These are phyloP conservation scores for Drosophila albomicans DNA, from an alignment of 1,140 invertebrate species.

Conservation along the genomic window DNA sequence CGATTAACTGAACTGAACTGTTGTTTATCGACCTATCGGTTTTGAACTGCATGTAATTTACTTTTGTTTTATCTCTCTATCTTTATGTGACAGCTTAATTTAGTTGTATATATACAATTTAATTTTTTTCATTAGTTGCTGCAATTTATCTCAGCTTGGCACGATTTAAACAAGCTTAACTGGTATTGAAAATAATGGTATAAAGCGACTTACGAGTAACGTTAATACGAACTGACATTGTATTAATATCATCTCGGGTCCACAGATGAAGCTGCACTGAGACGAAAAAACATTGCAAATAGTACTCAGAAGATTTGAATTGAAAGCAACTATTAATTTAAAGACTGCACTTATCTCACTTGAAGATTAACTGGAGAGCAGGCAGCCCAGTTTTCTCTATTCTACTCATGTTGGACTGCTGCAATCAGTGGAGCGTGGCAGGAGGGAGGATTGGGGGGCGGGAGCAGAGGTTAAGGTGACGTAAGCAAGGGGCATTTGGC, in stretches of 20 bases:
- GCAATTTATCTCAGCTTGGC: background rate
- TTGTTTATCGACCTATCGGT: background rate
- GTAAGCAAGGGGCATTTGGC: conserved; percentile 28
- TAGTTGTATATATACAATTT: too few relatives aligned
- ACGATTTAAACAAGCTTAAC: background rate
- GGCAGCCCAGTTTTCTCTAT: background rate
- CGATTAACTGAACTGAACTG: background rate
- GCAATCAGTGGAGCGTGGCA: background rate
- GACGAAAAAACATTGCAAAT: background rate
- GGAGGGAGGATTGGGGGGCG: background rate
- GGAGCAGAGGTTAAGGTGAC: conserved; percentile 14
- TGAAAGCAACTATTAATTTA: conserved; percentile 3
- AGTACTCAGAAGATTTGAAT: background rate
- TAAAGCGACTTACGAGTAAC: conserved; percentile 13
- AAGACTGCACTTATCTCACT: conserved; percentile 25
- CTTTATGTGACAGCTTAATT: too few relatives aligned
- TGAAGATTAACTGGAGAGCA: conserved; percentile 10
- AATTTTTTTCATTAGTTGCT: background rate
- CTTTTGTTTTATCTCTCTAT: too few relatives aligned
- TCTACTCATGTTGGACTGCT: background rate
- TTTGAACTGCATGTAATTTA: background rate
- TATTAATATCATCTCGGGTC: conserved; percentile 26
- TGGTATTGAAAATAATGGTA: background rate
- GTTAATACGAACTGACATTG: conserved; percentile 1
- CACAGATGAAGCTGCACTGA: conserved; percentile 29